Evolutionary conservation across 2,113 vertebrate genomes (phyloP).

Genomic region (Connochaetes taurinus): DNA sequence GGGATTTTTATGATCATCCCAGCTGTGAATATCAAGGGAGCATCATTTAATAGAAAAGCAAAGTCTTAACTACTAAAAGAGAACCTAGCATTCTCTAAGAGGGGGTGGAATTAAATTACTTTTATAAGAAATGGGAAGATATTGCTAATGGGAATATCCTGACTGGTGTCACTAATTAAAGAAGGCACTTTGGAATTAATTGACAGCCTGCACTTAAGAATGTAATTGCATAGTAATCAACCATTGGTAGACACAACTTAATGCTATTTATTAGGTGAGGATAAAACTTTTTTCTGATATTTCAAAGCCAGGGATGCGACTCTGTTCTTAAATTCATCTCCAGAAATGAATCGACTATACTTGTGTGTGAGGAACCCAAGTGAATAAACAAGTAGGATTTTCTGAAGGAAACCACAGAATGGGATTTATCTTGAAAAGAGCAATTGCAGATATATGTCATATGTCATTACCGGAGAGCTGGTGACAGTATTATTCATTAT

Average conservation of each 20-base stretch:
- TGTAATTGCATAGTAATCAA: conserved; percentile 38
- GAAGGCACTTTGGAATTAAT: conserved; percentile 53
- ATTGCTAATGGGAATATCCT: conserved; percentile 44
- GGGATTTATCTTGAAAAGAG: conserved; percentile 76
- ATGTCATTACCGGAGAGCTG: conserved; percentile 77
- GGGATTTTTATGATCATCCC: neutral
- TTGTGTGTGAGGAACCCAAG: conserved; percentile 35
- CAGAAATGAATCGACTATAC: conserved; percentile 28
- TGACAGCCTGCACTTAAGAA: conserved; percentile 50
- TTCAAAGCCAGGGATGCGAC: conserved; percentile 55
- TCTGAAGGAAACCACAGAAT: conserved; percentile 36
- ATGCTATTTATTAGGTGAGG: conserved; percentile 28
- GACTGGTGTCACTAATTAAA: conserved; percentile 57
- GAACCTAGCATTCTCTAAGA: neutral
- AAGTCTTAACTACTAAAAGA: neutral
- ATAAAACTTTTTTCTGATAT: conserved; percentile 13
- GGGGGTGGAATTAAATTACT: neutral
- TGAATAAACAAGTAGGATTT: conserved; percentile 68
- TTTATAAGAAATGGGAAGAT: neutral
- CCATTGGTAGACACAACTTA: conserved; percentile 57
- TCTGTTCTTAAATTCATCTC: conserved; percentile 42
- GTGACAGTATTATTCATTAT: conserved; percentile 81
- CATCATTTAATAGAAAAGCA: neutral
- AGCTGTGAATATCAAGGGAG: neutral
- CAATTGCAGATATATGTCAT: conserved; percentile 78